Conservation (phyloP, 2,888 invertebrate species). For the Entomobrya proxima region DNA sequence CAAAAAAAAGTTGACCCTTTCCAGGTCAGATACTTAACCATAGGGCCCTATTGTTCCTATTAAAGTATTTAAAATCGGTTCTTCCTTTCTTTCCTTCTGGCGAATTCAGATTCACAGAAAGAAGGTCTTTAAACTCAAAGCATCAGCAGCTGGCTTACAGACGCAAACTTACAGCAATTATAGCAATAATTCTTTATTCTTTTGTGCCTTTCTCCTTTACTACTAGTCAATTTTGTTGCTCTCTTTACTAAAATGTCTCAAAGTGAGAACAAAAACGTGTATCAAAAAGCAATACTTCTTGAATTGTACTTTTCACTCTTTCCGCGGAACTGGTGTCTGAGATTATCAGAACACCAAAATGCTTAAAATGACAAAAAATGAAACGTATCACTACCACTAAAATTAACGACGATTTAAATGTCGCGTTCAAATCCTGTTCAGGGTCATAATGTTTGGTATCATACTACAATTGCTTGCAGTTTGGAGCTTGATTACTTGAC, state of each 20-base stretch:
- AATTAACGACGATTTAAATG: neutral
- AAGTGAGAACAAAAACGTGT: neutral
- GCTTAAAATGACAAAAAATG: too few relatives aligned
- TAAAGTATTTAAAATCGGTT: neutral
- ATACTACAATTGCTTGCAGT: neutral
- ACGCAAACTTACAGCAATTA: neutral
- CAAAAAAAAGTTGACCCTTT: neutral
- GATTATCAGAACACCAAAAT: too few relatives aligned
- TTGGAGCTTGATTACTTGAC: neutral
- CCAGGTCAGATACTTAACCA: neutral
- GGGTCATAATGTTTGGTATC: neutral
- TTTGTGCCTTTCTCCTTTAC: neutral
- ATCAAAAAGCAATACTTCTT: neutral
- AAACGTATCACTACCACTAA: too few relatives aligned
- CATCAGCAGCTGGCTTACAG: neutral
- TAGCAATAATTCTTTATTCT: conserved; percentile 8
- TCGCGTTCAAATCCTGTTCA: conserved; percentile 13
- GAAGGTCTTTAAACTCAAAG: neutral
- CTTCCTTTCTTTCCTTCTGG: neutral
- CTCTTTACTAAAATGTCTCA: neutral
- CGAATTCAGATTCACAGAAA: neutral
- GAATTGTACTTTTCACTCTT: neutral
- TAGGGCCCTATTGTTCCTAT: neutral
- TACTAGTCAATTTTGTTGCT: conserved; percentile 46
- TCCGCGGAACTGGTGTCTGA: too few relatives aligned